Base-by-base conservation (phyloP, 2,113 vertebrate genomes). In the Zingel zingel region DNA sequence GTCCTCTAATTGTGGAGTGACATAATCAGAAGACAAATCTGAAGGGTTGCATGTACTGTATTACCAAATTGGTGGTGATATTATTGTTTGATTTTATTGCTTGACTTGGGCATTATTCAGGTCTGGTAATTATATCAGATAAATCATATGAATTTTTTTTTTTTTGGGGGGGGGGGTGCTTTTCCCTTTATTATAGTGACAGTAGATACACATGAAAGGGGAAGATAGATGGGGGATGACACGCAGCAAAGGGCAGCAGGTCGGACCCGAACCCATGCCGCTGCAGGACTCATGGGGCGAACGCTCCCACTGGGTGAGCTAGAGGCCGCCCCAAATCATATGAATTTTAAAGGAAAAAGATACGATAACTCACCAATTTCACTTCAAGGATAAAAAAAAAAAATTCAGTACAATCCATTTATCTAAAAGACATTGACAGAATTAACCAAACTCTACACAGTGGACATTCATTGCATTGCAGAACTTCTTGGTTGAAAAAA, bases 41-140 rank as follows among this genome's bases (percentile, higher is more conserved):
- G 15, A 53, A 36, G 57, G n/a, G 66, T 21, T 15, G 65, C 39
- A n/a, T 77, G 50, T 72, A 79, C 87, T 77, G 50, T 74, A 79
- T 88, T 85, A 88, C 27, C 9, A 27, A 68, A 75, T n/a, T 63
- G 30, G 21, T 9, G 15, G 1, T 18, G 30, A 50, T 66, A 47
- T 39, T 56, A 33, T 21, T 50, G 1, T 65, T 62, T 39, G 16
- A 56, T 21, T 36, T 36, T 25, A n/a, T 12, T 5, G 70, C n/a
- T 48, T 74, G 6, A 30, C 6, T 6, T 15, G 39, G 5, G 14
- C 1, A 57, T 59, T 47, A 74, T 21, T 63, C 33, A 12, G 58
- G 23, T 54, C 54, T 45, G 15, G 21, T 48, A 33, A 56, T 48
- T 36, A 39, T 9, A 66, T 3, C 18, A 36, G 16, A 65, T 21